A percentile compares a stretch with the other conserved stretches of the same genome.
phyloP scores from a whole-genome alignment of 64 coral and sea anemone species.

The Dendronephthya gigantea region DNA sequence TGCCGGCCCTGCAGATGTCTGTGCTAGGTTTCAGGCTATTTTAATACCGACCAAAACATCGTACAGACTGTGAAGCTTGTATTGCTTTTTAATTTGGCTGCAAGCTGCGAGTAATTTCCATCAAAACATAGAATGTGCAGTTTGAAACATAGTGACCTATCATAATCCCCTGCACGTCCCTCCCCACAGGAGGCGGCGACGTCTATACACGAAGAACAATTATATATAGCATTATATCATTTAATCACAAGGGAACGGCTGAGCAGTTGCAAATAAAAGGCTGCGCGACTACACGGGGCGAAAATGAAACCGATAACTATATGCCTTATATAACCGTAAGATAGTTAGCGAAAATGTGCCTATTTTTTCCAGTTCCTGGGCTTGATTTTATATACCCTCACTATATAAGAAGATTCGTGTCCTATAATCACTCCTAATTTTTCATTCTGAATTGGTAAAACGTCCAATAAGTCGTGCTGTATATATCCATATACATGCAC shows the following conservation, averaged over 20 bases:
- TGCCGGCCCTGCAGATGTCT: background rate
- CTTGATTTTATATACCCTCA: no score
- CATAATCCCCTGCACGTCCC: background rate
- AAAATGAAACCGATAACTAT: background rate
- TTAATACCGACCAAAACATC: background rate
- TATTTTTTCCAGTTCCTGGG: background rate
- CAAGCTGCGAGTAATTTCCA: background rate
- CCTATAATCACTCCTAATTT: no score
- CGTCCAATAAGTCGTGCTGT: no score
- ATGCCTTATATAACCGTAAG: background rate
- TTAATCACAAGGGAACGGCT: background rate
- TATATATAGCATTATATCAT: background rate
- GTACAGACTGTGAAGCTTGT: background rate
- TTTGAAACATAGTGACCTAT: background rate
- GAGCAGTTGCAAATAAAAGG: background rate
- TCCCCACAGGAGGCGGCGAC: background rate
- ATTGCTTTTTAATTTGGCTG: constrained; percentile 2
- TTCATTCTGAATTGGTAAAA: no score
- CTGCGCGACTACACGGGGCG: background rate
- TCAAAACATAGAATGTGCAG: background rate
- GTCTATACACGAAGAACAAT: background rate
- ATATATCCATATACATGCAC: no score
- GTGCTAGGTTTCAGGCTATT: background rate
- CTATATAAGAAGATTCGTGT: no score
- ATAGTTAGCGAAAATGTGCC: background rate